These are phyloP conservation scores for Henicopernis longicauda DNA, from an alignment of 2,113 vertebrate species.

Conservation along the genomic window DNA sequence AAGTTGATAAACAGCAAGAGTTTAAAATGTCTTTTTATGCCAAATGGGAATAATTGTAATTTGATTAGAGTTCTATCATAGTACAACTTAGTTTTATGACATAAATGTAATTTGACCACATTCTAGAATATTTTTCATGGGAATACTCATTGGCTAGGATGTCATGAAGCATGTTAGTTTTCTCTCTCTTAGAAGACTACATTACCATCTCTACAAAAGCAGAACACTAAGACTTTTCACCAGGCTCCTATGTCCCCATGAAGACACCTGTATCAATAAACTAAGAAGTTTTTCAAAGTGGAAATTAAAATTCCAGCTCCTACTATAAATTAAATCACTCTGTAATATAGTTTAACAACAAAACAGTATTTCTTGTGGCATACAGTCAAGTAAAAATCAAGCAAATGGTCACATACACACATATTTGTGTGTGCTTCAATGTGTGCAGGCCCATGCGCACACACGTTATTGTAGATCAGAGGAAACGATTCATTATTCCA, in stretches of 20 bases:
- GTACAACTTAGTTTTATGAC: background rate
- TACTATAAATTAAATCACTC: background rate
- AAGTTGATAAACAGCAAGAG: background rate
- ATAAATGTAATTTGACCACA: background rate
- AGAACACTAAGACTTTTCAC: background rate
- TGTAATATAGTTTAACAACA: background rate
- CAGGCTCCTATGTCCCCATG: background rate
- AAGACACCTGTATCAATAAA: background rate
- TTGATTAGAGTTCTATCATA: background rate
- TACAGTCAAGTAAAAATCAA: background rate
- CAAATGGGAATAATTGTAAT: conserved; percentile 18
- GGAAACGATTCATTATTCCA: background rate
- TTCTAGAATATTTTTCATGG: background rate
- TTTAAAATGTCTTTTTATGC: background rate
- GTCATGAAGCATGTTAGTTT: background rate
- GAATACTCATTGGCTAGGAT: background rate
- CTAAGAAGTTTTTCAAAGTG: background rate
- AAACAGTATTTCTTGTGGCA: background rate
- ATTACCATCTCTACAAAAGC: background rate
- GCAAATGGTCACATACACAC: background rate
- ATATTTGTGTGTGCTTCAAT: background rate
- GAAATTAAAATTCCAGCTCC: background rate
- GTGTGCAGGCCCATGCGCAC: background rate
- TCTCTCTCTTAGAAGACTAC: background rate
- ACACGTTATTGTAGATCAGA: background rate